Conservation (phyloP, 2,797 vertebrate species). For the Intellagama lesueurii region DNA sequence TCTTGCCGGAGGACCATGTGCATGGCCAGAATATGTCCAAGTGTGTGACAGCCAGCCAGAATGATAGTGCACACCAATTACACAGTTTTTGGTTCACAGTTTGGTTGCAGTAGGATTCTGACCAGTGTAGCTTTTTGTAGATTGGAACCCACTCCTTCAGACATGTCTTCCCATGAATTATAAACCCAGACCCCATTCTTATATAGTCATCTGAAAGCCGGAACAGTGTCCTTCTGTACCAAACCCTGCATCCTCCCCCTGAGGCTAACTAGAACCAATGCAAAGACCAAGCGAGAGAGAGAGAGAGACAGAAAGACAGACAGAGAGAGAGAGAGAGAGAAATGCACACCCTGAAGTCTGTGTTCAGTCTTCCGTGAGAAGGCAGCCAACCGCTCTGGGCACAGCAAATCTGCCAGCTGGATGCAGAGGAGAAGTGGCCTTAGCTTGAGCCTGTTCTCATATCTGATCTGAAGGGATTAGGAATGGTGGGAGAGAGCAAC, state of each 20-base stretch:
- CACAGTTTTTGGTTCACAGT: too few relatives aligned
- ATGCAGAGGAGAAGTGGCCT: constrained; percentile 37
- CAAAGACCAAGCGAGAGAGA: constrained; percentile 25
- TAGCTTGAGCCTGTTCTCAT: constrained; percentile 55
- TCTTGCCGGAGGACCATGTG: too few relatives aligned
- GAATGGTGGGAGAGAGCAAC: constrained; percentile 39
- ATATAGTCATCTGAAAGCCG: background rate
- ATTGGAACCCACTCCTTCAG: too few relatives aligned
- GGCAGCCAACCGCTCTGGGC: constrained; percentile 58
- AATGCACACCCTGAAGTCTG: constrained; percentile 49
- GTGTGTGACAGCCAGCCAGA: too few relatives aligned
- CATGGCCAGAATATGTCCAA: too few relatives aligned
- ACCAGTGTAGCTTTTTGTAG: too few relatives aligned
- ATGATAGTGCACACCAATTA: too few relatives aligned
- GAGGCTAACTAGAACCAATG: constrained; percentile 21
- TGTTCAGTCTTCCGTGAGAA: constrained; percentile 62
- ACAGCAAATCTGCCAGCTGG: constrained; percentile 62
- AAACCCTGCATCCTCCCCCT: constrained; percentile 24
- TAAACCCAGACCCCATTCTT: rapidly evolving
- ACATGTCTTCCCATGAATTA: background rate
- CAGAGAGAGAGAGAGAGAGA: constrained; percentile 41
- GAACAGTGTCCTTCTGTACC: background rate
- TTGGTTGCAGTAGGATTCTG: too few relatives aligned
- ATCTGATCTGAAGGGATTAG: constrained; percentile 62
- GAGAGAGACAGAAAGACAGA: background rate